Base-by-base conservation (phyloP, 53 echinoderm and acorn worm species). In the Echinarachnius parma region DNA sequence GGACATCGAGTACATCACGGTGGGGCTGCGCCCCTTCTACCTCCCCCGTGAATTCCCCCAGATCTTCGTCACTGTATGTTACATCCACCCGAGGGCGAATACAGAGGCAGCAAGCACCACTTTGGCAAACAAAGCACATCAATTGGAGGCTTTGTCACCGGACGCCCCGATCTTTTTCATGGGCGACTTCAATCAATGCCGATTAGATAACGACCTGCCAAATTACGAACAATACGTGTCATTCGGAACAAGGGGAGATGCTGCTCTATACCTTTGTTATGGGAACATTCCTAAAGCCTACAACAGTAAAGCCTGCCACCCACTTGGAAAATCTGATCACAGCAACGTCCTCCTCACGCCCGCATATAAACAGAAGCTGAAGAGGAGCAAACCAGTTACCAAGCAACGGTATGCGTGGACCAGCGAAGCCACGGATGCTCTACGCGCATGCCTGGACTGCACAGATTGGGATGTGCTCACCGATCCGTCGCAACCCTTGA, bases 261-360 rank as follows among this genome's bases (percentile, higher is more conserved):
- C 75, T 28, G 48, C 20, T 11, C 48, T 66, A 52, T 68, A 77
- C 37, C 36, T 78, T 15, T 84, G 84, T 39, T 84, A 84, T 59
- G 72, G 74, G 3, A 84, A 67, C 45, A 68, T 80, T 21, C 60
- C 60, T 1, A 49, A 80, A 5, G 80, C 75, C 52, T 75, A 64
- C 69, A 46, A 37, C 13, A 63, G 62, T 23, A 62, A 60, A 57
- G 24, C 27, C n/a, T 77, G 76, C 21, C 77, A 36, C 7, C 64
- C 76, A 25, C 75, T 86, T 14, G 81, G 82, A 16, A 78, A 36
- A 2, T 82, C 85, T 0, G 85, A 89, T 46, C 89, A 89, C 61
- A 81, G 64, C 19, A 59, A 77, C 32, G 58, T 89, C 23, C 72
- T 55, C 25, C 71, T 89, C 24, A 55, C 59, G 14, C 86, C 85